Conservation (phyloP, 2,888 invertebrate genomes). For the Pheosia gnoma region DNA sequence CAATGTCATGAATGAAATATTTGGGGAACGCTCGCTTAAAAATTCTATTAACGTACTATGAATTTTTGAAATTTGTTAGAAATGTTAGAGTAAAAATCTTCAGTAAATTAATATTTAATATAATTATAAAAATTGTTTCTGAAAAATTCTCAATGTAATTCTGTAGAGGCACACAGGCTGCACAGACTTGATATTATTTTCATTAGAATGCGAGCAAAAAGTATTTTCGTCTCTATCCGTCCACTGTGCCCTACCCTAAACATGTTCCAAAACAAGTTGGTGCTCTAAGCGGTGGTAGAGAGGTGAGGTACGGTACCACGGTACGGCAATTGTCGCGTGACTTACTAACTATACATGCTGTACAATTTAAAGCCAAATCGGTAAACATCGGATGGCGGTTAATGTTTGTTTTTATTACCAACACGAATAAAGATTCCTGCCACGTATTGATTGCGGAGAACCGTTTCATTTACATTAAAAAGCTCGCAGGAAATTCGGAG, state of each 20-base stretch:
- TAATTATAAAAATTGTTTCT: too few relatives aligned
- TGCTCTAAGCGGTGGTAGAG: constrained; percentile 14
- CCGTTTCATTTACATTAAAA: too few relatives aligned
- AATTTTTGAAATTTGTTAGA: neutral
- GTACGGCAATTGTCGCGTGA: constrained; percentile 41
- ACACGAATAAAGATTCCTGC: constrained; percentile 34
- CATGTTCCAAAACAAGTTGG: neutral
- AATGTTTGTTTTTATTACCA: constrained; percentile 28
- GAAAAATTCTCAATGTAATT: too few relatives aligned
- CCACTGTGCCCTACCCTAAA: neutral
- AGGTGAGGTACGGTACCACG: constrained; percentile 5
- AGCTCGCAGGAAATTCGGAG: neutral
- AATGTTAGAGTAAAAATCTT: neutral
- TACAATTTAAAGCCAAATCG: constrained; percentile 32
- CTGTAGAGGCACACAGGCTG: too few relatives aligned
- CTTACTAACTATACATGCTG: constrained; percentile 27
- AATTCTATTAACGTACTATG: constrained; percentile 6
- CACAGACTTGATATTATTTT: too few relatives aligned
- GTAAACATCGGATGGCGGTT: constrained; percentile 34
- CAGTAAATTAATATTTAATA: neutral
- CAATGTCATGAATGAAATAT: constrained; percentile 26
- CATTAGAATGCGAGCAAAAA: neutral
- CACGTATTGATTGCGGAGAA: constrained; percentile 8
- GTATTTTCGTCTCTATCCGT: neutral
- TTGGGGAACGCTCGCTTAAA: neutral